Base-by-base conservation (phyloP, 1,140 invertebrate genomes). In the Aphidius ervi region DNA sequence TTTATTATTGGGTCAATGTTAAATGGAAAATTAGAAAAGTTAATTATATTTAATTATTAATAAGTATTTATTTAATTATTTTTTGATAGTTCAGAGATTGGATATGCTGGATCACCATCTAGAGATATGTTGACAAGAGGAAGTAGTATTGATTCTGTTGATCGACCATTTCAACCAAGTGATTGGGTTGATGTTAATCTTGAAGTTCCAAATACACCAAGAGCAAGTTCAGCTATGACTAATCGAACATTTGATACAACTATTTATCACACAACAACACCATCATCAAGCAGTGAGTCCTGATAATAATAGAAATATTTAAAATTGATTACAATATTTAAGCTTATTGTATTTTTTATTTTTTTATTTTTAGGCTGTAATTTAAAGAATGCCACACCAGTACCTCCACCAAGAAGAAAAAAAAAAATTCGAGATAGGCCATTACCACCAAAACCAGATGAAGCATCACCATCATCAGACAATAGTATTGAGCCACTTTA, bases 101-200 rank as follows among this genome's bases (percentile, higher is more conserved):
- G 76, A 20, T 79, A 80, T 60, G 76, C 76, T 53, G 73, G 77
- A 42, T 78, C 75, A 49, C 76, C 76, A 55, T 72, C 76, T 9
- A 67, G 70, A 47, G 69, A 76, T 23, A 65, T 66, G 37, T 60
- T 80, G 55, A 68, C 68, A 5, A 70, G 76, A 50, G 76, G 74
- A 59, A 69, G 70, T 39, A 79, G 78, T 69, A 78, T 79, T 73
- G 77, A 79, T 66, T 80, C 78, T 31, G 75, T 78, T 46, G 77
- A 79, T 69, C 74, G 76, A 58, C 78, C 77, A 43, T 80, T 80
- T 66, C 78, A 80, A 66, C 78, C 81, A 39, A 80, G 80, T 59
- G 82, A 84, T 65, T 84, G 82, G 82, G 82, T 82, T 20, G 82
- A 83, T 67, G 81, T 78, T 59, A 77, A 81, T 65, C 73, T 84